Evolutionary conservation across 2,113 vertebrate species (phyloP).

Genomic region (Lethenteron camtschaticum): DNA sequence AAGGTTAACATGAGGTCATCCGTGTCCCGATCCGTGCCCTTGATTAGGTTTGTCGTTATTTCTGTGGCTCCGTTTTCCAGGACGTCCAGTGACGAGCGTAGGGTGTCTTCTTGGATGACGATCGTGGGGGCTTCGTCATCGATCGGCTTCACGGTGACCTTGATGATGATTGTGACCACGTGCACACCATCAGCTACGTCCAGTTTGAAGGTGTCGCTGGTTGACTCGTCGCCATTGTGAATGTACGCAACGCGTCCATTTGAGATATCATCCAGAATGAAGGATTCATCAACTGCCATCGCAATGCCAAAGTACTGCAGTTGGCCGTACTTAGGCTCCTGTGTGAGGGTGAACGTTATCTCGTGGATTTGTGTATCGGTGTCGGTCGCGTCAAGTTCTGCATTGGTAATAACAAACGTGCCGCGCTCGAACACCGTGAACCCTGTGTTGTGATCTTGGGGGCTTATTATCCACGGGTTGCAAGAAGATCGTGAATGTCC

Average conservation of each 20-base stretch:
- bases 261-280: constrained; percentile 44
- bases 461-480: constrained; percentile 78
- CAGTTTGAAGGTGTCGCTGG: constrained; percentile 39
- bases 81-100: constrained; percentile 61
- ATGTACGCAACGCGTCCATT: constrained; percentile 41
- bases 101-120: constrained; percentile 41
- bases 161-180: constrained; percentile 52
- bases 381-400: constrained; percentile 50
- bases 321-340: constrained; percentile 43
- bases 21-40: constrained; percentile 38
- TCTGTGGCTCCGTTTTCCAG: constrained; percentile 63
- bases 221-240: constrained; percentile 43
- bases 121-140: constrained; percentile 40
- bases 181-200: constrained; percentile 71
- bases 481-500: constrained; percentile 51
- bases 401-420: constrained; percentile 31
- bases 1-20: constrained; percentile 76
- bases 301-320: constrained; percentile 30
- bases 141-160: constrained; percentile 37
- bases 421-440: constrained; percentile 45
- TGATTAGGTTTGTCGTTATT: constrained; percentile 57
- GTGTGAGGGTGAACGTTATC: constrained; percentile 51
- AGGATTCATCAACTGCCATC: constrained; percentile 35
- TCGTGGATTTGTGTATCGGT: constrained; percentile 40
- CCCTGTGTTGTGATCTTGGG: constrained; percentile 61